Percentiles rank a stretch among this genome's conserved stretches.
phyloP scores from a whole-genome alignment of 2,797 vertebrate species.

The Hippopotamyrus pictus region DNA sequence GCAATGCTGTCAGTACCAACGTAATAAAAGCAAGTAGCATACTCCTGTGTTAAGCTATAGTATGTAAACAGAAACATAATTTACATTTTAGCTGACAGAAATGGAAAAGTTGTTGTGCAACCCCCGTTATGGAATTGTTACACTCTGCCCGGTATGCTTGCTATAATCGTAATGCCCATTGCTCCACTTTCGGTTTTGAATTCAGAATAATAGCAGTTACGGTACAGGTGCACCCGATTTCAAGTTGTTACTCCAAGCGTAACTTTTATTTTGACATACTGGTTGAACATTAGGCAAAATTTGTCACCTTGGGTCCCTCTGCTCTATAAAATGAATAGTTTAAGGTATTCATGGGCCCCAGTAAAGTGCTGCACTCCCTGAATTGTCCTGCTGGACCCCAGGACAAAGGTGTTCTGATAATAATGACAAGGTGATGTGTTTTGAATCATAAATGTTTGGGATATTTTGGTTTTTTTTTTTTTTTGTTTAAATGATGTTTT shows the following conservation, averaged over 20 bases:
- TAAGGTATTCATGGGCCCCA: not conserved
- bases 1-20: not conserved
- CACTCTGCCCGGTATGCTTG: not conserved
- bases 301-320: not conserved
- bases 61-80: not conserved
- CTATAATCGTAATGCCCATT: not conserved
- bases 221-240: not conserved
- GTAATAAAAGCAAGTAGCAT: not conserved
- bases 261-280: not conserved
- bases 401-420: not conserved
- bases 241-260: not conserved
- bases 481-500: not conserved
- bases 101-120: not conserved
- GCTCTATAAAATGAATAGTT: not conserved
- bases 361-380: not conserved
- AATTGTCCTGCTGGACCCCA: not conserved
- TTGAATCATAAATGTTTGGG: not conserved
- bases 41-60: not conserved
- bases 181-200: not conserved
- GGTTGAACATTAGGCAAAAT: not conserved
- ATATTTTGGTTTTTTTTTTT: not conserved
- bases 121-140: not conserved
- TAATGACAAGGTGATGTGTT: not conserved
- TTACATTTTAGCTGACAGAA: not conserved
- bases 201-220: not conserved